Percentiles rank a stretch among this genome's conserved stretches.
These are phyloP conservation scores for Ctenopoma kingsleyae DNA, from an alignment of 2,797 vertebrate genomes.

Conservation along the genomic window DNA sequence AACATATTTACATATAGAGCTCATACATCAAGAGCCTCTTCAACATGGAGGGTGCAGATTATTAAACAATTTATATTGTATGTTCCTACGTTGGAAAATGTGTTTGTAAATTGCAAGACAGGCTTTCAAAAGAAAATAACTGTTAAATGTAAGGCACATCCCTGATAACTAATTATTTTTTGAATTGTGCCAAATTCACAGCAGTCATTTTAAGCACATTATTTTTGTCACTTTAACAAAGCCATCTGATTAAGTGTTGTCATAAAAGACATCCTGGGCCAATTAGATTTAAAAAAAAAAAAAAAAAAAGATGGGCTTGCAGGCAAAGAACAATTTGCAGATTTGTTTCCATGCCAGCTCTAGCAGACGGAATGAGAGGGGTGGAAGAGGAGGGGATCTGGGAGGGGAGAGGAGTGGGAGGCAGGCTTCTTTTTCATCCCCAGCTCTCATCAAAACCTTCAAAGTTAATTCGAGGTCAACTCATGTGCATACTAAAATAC, in stretches of 20 bases:
- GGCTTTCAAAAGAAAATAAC: conserved; percentile 46
- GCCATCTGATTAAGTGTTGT: conserved; percentile 82
- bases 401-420: conserved; percentile 21
- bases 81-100: conserved; percentile 7
- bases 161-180: conserved; percentile 68
- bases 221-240: conserved; percentile 82
- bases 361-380: conserved; percentile 65
- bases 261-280: conserved; percentile 77
- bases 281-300: conserved; percentile 73
- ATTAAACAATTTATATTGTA: conserved; percentile 16
- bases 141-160: conserved; percentile 50
- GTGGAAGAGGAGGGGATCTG: conserved; percentile 28
- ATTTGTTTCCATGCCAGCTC: conserved; percentile 66
- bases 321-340: conserved; percentile 72
- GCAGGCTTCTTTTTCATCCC: conserved; percentile 42
- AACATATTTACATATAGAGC: neutral
- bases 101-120: conserved; percentile 37
- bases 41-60: neutral
- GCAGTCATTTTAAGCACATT: conserved; percentile 70
- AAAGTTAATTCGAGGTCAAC: conserved; percentile 76
- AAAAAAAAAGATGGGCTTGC: conserved; percentile 59
- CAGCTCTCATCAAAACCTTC: conserved; percentile 50
- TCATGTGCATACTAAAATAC: conserved; percentile 35
- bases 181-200: conserved; percentile 66
- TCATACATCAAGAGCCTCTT: conserved; percentile 14